Evolutionary conservation across 2,113 vertebrate genomes (phyloP).

Genomic region (Cyphomyrus discorhynchus): DNA sequence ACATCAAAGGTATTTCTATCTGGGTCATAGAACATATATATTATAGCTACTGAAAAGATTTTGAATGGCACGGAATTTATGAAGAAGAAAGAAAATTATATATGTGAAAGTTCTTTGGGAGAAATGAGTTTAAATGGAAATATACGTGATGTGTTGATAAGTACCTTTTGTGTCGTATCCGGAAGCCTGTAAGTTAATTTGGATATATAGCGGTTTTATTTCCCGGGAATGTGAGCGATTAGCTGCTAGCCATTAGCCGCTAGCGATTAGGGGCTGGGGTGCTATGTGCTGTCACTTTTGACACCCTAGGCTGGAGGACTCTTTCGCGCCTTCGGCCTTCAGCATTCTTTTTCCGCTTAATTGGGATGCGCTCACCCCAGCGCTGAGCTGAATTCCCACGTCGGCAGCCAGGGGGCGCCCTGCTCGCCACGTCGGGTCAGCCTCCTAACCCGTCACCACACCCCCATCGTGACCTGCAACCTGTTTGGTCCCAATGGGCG

Average conservation of each 20-base stretch:
- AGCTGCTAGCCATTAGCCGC: neutral
- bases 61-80: neutral
- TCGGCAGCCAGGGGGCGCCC: neutral
- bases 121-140: conserved; percentile 11
- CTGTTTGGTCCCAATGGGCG: conserved; percentile 19
- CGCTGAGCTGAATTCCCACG: neutral
- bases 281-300: neutral
- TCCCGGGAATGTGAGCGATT: neutral
- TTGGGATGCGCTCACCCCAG: too few relatives aligned
- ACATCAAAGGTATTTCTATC: conserved; percentile 22
- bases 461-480: neutral
- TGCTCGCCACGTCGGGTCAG: neutral
- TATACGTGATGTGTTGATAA: conserved; percentile 8
- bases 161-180: neutral
- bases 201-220: neutral
- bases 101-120: neutral
- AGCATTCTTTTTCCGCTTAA: neutral
- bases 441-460: neutral
- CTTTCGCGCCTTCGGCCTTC: neutral
- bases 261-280: neutral
- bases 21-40: conserved; percentile 11
- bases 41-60: conserved; percentile 1
- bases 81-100: conserved; percentile 2
- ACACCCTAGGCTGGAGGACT: neutral
- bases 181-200: neutral